A percentile compares a stretch with the other conserved stretches of the same genome.
Conservation (phyloP, 2,888 invertebrate species). For the Arctia plantaginis region DNA sequence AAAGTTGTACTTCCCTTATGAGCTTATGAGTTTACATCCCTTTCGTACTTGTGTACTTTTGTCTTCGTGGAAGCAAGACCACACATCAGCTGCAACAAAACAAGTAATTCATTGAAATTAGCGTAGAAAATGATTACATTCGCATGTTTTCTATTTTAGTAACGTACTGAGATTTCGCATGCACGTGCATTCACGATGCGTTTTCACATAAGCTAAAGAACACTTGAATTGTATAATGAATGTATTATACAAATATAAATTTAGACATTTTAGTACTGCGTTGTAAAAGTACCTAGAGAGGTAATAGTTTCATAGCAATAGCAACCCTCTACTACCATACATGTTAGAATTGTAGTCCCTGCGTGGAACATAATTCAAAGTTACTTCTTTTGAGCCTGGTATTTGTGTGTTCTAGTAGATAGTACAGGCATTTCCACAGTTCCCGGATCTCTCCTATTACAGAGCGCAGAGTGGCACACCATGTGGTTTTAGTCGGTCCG, state of each 20-base stretch:
- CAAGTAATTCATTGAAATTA: constrained; percentile 23
- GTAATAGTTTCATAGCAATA: background rate
- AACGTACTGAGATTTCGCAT: constrained; percentile 28
- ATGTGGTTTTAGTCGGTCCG: too few relatives aligned
- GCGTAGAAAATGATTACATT: constrained; percentile 31
- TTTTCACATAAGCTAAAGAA: constrained; percentile 23
- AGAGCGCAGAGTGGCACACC: too few relatives aligned
- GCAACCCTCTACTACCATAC: background rate
- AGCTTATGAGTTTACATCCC: background rate
- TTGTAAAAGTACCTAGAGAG: background rate
- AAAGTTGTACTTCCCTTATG: constrained; percentile 17
- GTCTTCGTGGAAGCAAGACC: constrained; percentile 6
- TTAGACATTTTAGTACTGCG: background rate
- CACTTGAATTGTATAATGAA: constrained; percentile 26
- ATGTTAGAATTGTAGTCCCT: too few relatives aligned
- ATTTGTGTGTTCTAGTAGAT: too few relatives aligned
- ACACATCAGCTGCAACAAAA: constrained; percentile 10
- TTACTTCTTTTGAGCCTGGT: too few relatives aligned
- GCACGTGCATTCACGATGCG: constrained; percentile 43
- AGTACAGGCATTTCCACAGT: too few relatives aligned
- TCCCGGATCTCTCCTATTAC: too few relatives aligned
- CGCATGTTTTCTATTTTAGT: constrained; percentile 45
- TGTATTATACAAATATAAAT: constrained; percentile 16
- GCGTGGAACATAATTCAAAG: too few relatives aligned
- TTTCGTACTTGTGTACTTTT: constrained; percentile 1